phyloP scores from a whole-genome alignment of 2,113 vertebrate species.

The Sminthopsis crassicaudata region DNA sequence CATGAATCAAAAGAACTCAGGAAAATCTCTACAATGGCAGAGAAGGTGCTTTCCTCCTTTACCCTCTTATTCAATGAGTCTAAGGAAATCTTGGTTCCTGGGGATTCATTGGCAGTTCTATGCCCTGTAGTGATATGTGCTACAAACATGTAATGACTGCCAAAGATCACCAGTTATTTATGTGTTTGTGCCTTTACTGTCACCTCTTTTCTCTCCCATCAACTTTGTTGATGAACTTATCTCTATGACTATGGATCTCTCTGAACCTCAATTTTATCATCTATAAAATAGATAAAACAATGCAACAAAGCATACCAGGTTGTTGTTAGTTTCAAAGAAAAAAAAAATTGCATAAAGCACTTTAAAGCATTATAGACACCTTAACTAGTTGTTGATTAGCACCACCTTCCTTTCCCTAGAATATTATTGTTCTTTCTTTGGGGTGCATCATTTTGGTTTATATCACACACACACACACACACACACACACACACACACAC shows the following conservation, averaged over 20 bases:
- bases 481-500: background rate
- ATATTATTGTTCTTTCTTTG: background rate
- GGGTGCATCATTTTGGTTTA: background rate
- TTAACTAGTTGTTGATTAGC: background rate
- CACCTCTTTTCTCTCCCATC: background rate
- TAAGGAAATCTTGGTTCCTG: background rate
- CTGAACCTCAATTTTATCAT: background rate
- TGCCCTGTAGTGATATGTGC: background rate
- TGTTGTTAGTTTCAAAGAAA: background rate
- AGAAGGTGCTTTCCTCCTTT: background rate
- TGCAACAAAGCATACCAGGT: background rate
- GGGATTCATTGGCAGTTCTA: background rate
- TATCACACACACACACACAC: background rate
- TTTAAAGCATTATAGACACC: background rate
- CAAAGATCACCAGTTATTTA: background rate
- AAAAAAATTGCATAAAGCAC: background rate
- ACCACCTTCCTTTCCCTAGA: background rate
- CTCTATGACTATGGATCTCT: background rate
- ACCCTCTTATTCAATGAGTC: background rate
- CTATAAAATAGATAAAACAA: background rate
- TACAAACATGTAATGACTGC: background rate
- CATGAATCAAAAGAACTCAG: background rate
- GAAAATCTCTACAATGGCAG: background rate
- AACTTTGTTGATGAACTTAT: background rate
- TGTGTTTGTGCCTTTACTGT: background rate